Percentiles rank a stretch among this genome's conserved stretches.
phyloP scores from a whole-genome alignment of 2,888 invertebrate genomes.

The Sericinus montela region DNA sequence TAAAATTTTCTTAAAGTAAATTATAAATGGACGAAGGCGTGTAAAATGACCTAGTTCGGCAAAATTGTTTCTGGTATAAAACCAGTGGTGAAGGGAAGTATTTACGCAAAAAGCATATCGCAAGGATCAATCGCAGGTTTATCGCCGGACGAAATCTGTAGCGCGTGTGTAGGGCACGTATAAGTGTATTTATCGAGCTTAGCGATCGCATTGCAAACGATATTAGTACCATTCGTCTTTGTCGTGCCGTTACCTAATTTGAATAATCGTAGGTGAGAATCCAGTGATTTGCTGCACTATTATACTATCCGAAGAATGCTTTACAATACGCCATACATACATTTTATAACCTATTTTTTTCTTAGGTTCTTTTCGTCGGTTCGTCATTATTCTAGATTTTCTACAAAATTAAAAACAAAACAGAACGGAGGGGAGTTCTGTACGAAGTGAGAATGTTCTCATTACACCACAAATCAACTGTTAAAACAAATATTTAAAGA shows the following conservation, averaged over 20 bases:
- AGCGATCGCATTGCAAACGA: conserved; percentile 65
- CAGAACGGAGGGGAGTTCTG: conserved; percentile 42
- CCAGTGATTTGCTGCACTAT: conserved; percentile 57
- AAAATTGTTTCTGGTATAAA: conserved; percentile 50
- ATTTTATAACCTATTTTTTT: too few relatives aligned
- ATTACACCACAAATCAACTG: conserved; percentile 76
- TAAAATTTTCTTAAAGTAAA: too few relatives aligned
- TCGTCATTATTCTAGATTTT: too few relatives aligned
- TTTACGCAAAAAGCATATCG: conserved; percentile 77
- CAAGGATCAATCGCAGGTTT: conserved; percentile 68
- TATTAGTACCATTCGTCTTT: conserved; percentile 78
- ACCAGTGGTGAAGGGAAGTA: conserved; percentile 50
- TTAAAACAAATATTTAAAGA: conserved; percentile 76
- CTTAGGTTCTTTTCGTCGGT: too few relatives aligned
- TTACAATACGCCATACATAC: too few relatives aligned
- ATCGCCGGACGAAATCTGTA: conserved; percentile 66
- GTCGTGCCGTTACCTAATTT: conserved; percentile 77
- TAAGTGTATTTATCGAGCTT: conserved; percentile 55
- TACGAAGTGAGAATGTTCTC: conserved; percentile 69
- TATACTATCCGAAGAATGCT: conserved; percentile 25
- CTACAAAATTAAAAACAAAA: not conserved
- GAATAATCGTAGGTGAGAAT: conserved; percentile 78
- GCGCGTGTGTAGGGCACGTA: conserved; percentile 72
- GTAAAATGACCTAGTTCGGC: conserved; percentile 36
- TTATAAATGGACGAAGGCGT: conserved; percentile 7